Evolutionary conservation across 2,113 vertebrate genomes (phyloP).

Genomic region (Plotosus lineatus): DNA sequence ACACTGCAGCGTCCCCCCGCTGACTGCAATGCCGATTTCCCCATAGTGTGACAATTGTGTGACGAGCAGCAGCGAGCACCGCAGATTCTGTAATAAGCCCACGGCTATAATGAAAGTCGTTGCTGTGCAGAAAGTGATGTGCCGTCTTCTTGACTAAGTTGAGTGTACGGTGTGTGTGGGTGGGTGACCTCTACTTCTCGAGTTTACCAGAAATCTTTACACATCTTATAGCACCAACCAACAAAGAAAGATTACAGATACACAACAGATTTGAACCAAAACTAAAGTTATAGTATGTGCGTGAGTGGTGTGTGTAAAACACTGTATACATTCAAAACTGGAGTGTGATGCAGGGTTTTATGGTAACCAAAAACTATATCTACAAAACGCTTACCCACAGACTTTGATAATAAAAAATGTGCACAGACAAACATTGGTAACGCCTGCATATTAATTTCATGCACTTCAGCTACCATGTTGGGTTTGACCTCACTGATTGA

Average conservation of each 20-base stretch:
- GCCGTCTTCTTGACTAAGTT: not conserved
- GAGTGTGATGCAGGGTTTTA: not conserved
- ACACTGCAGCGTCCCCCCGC: conserved; percentile 17
- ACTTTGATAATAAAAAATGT: no score
- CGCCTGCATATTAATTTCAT: not conserved
- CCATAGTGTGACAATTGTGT: conserved; percentile 13
- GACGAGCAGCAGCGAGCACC: conserved; percentile 3
- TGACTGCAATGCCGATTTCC: conserved; percentile 20
- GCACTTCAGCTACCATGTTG: not conserved
- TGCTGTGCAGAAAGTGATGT: conserved; percentile 1
- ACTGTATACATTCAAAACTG: not conserved
- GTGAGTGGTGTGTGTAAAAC: not conserved
- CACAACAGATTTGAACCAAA: not conserved
- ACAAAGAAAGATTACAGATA: not conserved
- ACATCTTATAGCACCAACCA: not conserved
- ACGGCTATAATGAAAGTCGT: not conserved
- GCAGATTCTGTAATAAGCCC: conserved; percentile 19
- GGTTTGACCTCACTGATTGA: not conserved
- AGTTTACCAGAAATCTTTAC: conserved; percentile 16
- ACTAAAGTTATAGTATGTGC: not conserved
- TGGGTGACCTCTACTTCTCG: conserved; percentile 4
- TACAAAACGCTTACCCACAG: no score
- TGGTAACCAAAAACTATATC: no score
- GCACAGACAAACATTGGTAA: not conserved
- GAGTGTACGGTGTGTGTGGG: not conserved